Conservation (phyloP, 1,140 invertebrate genomes). For the Hestina assimilis region DNA sequence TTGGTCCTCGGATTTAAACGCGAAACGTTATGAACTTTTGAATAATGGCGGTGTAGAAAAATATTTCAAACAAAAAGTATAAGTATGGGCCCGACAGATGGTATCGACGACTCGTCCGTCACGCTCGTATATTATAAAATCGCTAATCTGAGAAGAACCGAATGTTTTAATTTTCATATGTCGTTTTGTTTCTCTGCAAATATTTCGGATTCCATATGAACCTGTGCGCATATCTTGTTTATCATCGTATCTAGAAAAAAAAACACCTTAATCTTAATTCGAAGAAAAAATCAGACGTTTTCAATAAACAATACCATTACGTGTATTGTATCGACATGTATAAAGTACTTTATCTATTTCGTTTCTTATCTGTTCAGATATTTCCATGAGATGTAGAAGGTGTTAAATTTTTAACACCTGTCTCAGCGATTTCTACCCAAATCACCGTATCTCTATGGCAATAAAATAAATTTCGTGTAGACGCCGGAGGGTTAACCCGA, state of each 20-base stretch:
- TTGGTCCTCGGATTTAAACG: conserved; percentile 55
- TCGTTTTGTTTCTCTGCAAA: conserved; percentile 52
- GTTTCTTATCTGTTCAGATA: conserved; percentile 54
- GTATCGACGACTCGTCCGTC: conserved; percentile 70
- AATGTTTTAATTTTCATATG: conserved; percentile 70
- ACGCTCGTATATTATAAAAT: conserved; percentile 57
- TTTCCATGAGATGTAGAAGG: conserved; percentile 63
- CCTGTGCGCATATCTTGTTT: conserved; percentile 52
- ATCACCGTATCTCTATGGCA: conserved; percentile 72
- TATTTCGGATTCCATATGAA: conserved; percentile 56
- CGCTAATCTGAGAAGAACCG: conserved; percentile 64
- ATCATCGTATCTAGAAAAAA: conserved; percentile 44
- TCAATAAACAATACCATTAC: conserved; percentile 52
- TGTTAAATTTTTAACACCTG: conserved; percentile 77
- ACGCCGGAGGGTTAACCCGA: conserved; percentile 67
- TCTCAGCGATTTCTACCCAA: conserved; percentile 69
- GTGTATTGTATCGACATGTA: conserved; percentile 60
- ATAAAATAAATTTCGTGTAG: conserved; percentile 76
- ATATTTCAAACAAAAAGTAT: conserved; percentile 73
- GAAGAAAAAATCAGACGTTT: conserved; percentile 48
- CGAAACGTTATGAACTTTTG: conserved; percentile 72
- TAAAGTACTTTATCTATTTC: conserved; percentile 62
- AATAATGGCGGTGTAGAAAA: conserved; percentile 70
- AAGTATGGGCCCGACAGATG: conserved; percentile 68
- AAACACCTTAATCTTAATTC: conserved; percentile 43